phyloP scores from a whole-genome alignment of 2,888 invertebrate genomes.

The Aporophyla nigra region DNA sequence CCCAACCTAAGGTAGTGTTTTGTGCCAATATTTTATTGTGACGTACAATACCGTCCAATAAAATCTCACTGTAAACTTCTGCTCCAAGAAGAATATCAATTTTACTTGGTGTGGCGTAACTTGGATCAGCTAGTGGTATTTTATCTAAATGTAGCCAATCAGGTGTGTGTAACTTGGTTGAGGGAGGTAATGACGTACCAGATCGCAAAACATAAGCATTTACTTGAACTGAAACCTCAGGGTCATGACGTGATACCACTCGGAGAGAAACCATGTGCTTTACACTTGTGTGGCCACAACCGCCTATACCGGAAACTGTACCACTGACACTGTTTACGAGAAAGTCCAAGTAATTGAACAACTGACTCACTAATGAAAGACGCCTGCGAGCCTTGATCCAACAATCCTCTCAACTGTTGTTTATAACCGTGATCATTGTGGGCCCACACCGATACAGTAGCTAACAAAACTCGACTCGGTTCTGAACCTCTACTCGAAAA shows the following conservation, averaged over 20 bases:
- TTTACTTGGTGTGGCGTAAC: not conserved
- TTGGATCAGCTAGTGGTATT: not conserved
- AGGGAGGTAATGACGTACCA: constrained; percentile 1
- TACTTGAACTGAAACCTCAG: not conserved
- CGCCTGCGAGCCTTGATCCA: constrained; percentile 2
- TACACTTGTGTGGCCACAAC: not conserved
- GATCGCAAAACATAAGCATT: not conserved
- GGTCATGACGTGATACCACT: not conserved
- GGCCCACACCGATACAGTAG: not conserved
- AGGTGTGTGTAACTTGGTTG: not conserved
- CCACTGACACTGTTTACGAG: constrained; percentile 3
- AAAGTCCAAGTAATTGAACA: constrained; percentile 4
- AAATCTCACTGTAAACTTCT: not conserved
- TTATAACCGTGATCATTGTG: constrained; percentile 4
- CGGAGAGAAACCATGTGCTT: not conserved
- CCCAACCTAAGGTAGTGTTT: not conserved
- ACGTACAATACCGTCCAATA: constrained; percentile 3
- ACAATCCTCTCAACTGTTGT: constrained; percentile 7
- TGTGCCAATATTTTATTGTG: constrained; percentile 6
- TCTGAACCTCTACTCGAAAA: constrained; percentile 2
- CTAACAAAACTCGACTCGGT: not conserved
- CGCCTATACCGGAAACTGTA: not conserved
- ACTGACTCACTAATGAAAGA: constrained; percentile 1
- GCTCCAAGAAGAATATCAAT: not conserved
- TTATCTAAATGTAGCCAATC: not conserved